Evolutionary conservation across 2,113 vertebrate genomes (phyloP).

Genomic region (Diphyllodes magnificus): DNA sequence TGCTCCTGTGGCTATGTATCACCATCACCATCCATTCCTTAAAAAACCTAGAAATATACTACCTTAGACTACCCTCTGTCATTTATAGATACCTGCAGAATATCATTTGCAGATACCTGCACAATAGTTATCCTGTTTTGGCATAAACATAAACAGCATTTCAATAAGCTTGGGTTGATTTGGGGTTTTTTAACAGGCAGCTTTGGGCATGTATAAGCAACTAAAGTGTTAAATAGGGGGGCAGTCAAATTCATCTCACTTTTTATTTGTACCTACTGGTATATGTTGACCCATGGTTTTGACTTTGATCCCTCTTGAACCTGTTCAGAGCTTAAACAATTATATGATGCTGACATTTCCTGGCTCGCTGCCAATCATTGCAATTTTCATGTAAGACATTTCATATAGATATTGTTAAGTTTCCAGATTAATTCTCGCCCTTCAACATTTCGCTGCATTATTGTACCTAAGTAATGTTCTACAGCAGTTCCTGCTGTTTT

Average conservation of each 20-base stretch:
- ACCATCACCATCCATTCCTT: neutral
- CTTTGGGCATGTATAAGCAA: neutral
- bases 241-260: neutral
- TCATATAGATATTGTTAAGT: neutral
- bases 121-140: neutral
- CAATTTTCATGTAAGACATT: neutral
- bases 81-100: neutral
- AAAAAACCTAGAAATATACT: neutral
- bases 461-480: neutral
- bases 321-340: neutral
- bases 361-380: neutral
- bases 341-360: neutral
- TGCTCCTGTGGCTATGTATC: neutral
- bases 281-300: neutral
- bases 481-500: neutral
- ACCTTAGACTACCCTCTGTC: neutral
- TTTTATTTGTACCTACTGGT: neutral
- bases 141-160: neutral
- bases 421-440: neutral
- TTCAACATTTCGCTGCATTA: neutral
- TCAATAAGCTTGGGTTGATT: neutral
- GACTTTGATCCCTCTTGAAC: neutral
- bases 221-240: neutral
- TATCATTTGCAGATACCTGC: neutral
- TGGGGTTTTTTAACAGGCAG: neutral